Conservation (phyloP, 2,113 vertebrate species). For the Apodemus speciosus region DNA sequence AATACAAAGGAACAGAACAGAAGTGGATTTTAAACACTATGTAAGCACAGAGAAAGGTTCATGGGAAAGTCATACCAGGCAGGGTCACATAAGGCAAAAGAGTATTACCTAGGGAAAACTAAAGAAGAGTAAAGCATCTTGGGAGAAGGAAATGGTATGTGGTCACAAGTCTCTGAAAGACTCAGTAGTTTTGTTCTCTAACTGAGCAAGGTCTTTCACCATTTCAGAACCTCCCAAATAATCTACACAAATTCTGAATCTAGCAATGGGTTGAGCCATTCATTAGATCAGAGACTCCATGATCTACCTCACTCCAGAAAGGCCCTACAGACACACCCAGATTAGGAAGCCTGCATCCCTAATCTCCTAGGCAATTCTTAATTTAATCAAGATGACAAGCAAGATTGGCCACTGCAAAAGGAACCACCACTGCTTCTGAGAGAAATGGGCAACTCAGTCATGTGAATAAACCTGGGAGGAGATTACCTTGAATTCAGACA, state of each 20-base stretch:
- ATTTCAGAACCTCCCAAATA: not conserved
- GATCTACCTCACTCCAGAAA: not conserved
- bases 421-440: not conserved
- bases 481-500: not conserved
- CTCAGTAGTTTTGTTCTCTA: not conserved
- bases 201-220: not conserved
- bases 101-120: conserved; percentile 6
- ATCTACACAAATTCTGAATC: not conserved
- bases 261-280: not conserved
- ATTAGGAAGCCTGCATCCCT: not conserved
- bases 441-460: not conserved
- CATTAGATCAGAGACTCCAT: not conserved
- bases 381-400: not conserved
- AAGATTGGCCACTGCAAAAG: not conserved
- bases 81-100: not conserved
- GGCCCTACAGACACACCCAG: not conserved
- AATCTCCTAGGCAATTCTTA: not conserved
- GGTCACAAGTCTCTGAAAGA: conserved; percentile 35
- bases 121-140: not conserved
- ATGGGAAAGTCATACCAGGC: not conserved
- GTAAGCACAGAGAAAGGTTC: not conserved
- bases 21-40: not conserved
- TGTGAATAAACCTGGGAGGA: not conserved
- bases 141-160: not conserved
- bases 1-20: not conserved